These are phyloP conservation scores for Tribolium madens DNA, from an alignment of 1,140 invertebrate genomes.

Conservation along the genomic window DNA sequence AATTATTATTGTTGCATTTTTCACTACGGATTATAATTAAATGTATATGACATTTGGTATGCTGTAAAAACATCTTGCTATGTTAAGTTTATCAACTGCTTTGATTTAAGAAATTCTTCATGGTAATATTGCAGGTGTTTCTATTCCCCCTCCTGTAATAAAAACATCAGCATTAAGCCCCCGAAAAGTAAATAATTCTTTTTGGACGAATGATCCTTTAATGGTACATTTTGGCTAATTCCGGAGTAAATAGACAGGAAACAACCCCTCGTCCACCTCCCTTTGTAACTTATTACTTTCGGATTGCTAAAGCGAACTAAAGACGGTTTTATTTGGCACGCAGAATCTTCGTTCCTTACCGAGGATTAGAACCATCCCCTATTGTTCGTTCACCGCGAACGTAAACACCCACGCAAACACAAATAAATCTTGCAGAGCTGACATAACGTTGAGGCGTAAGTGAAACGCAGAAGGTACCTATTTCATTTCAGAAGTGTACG, in stretches of 20 bases:
- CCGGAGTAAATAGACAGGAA: neutral
- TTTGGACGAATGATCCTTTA: neutral
- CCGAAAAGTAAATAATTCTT: neutral
- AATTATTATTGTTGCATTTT: too few relatives aligned
- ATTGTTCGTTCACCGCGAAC: slow-evolving; percentile 25
- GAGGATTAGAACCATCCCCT: slow-evolving; percentile 25
- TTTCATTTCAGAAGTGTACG: slow-evolving; percentile 42
- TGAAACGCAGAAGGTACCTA: slow-evolving; percentile 29
- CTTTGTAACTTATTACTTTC: slow-evolving; percentile 26
- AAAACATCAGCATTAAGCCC: neutral
- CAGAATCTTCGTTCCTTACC: slow-evolving; percentile 9
- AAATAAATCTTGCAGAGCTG: slow-evolving; percentile 29
- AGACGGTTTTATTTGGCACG: slow-evolving; percentile 17
- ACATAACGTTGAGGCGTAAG: slow-evolving; percentile 36
- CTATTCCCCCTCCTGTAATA: neutral
- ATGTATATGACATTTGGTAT: too few relatives aligned
- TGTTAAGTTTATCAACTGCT: too few relatives aligned
- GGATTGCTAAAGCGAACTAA: slow-evolving; percentile 9
- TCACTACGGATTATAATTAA: too few relatives aligned
- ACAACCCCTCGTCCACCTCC: slow-evolving; percentile 1
- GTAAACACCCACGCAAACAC: slow-evolving; percentile 41
- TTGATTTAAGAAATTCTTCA: too few relatives aligned
- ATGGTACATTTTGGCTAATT: neutral
- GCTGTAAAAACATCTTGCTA: too few relatives aligned
- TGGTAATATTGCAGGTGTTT: too few relatives aligned